Conservation (phyloP, 2,797 vertebrate genomes). For the Muscicapa comitata region DNA sequence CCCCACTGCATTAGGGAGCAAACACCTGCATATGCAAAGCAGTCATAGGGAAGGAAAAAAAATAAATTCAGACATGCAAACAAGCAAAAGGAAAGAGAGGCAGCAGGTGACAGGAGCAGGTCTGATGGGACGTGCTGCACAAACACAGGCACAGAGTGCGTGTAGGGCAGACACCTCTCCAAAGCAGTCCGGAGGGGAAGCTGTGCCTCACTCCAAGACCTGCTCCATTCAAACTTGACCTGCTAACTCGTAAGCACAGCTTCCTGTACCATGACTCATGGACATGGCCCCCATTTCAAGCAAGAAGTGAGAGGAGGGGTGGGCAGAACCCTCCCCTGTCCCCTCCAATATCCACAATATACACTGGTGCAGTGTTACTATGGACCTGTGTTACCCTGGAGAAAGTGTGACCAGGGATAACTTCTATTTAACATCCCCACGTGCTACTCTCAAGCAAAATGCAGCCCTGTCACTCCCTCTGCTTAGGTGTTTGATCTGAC, state of each 20-base stretch:
- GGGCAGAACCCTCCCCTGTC: background rate
- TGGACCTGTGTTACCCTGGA: background rate
- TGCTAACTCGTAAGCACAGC: background rate
- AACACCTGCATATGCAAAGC: background rate
- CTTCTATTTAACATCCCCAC: background rate
- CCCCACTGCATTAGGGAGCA: background rate
- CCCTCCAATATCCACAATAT: background rate
- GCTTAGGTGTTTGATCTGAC: background rate
- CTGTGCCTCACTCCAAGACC: background rate
- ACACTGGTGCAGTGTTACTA: too few relatives aligned
- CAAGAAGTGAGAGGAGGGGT: background rate
- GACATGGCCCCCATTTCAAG: background rate
- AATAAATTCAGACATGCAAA: background rate
- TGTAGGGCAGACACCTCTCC: background rate
- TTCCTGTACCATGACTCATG: background rate
- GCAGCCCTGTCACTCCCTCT: background rate
- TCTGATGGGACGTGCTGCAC: background rate
- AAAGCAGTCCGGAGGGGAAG: background rate
- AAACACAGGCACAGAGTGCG: background rate
- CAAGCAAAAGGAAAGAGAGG: background rate
- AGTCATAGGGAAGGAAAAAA: background rate
- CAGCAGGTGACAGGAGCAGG: background rate
- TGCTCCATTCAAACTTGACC: background rate
- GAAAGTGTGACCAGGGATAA: background rate
- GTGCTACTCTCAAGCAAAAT: background rate